Evolutionary conservation across 2,797 vertebrate genomes (phyloP).

Genomic region (Hephaestus fuliginosus): DNA sequence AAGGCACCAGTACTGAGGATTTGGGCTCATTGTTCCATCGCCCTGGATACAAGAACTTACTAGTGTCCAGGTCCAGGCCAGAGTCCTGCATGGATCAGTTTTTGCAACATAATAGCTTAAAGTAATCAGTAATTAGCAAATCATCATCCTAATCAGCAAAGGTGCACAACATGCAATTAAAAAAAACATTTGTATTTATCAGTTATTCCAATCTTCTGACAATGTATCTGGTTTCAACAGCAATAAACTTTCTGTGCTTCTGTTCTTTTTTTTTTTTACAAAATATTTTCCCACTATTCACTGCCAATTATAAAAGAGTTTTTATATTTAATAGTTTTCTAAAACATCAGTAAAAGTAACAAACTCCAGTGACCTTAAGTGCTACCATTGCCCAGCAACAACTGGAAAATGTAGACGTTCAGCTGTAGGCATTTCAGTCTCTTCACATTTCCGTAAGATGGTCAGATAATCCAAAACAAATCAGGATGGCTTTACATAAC

Average conservation of each 20-base stretch:
- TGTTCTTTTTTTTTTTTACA: background rate
- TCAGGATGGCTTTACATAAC: conserved; percentile 25
- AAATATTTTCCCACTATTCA: background rate
- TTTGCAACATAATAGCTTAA: background rate
- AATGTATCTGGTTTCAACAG: background rate
- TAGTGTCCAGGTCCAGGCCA: background rate
- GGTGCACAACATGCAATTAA: too few species aligned
- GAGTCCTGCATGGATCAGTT: background rate
- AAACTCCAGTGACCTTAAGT: conserved; percentile 2
- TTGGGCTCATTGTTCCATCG: background rate
- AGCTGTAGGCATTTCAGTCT: background rate
- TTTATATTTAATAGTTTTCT: background rate
- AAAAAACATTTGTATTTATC: too few species aligned
- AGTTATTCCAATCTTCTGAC: background rate
- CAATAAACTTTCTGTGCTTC: background rate
- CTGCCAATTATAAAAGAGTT: background rate
- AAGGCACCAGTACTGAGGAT: background rate
- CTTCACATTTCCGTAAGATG: conserved; percentile 11
- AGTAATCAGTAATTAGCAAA: background rate
- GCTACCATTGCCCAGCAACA: background rate
- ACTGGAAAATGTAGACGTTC: background rate
- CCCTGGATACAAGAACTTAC: background rate
- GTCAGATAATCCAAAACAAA: conserved; percentile 35
- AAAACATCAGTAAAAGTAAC: background rate
- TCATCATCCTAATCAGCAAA: too few species aligned